phyloP scores from a whole-genome alignment of 23 tunicate species.

The Halocynthia roretzi region DNA sequence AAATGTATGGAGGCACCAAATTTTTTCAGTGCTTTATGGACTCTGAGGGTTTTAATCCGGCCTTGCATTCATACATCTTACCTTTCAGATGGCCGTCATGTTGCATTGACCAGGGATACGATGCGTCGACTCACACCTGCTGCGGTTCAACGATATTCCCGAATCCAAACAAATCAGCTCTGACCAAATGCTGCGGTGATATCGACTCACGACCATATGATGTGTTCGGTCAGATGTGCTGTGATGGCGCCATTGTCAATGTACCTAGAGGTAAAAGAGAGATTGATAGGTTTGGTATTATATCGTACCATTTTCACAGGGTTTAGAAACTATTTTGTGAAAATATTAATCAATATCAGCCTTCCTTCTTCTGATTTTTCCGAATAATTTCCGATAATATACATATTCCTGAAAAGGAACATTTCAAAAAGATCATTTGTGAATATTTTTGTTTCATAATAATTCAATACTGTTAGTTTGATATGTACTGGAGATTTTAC shows the following conservation, averaged over 20 bases:
- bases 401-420: no score
- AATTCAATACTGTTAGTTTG: no score
- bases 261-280: constrained; percentile 45
- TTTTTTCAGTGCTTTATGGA: background rate
- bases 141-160: constrained; percentile 50
- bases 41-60: background rate
- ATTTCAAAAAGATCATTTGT: no score
- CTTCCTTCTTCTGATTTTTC: no score
- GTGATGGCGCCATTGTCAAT: constrained; percentile 45
- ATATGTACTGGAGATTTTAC: no score
- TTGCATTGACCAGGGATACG: constrained; percentile 82
- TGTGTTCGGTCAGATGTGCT: constrained; percentile 50
- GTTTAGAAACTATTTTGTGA: no score
- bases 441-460: no score
- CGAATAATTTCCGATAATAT: no score
- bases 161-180: constrained; percentile 23
- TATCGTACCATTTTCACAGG: no score
- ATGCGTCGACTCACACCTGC: constrained; percentile 65
- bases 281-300: no score
- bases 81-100: constrained; percentile 78
- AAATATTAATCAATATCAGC: no score
- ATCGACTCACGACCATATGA: constrained; percentile 33
- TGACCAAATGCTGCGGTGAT: constrained; percentile 56
- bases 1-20: no score
- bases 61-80: background rate